Evolutionary conservation across 2,113 vertebrate species (phyloP), one percentile per base, ranked within the genome.

Genomic region (Syngnathus scovelli): DNA sequence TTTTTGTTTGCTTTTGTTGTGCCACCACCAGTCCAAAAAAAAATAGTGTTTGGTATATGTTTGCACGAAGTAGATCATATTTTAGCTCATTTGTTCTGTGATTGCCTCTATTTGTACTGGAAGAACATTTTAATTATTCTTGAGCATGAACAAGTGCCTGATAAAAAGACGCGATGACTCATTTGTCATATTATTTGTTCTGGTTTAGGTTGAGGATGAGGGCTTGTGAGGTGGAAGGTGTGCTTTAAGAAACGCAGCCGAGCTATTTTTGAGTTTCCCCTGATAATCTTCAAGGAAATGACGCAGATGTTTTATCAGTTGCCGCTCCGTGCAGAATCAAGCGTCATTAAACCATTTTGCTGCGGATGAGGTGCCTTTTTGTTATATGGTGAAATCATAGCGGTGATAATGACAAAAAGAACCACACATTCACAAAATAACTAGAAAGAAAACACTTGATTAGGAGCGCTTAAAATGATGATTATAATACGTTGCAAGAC

Each of bases 251-350:
- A 87, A 78, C 23, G 44, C 77, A 68, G 72, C 64, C 70, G 54
- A 77, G 75, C 69, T 78, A 81, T 85, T 84, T 43, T 88, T 77
- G 76, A 83, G 89, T 85, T 79, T 73, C 75, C 27, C 69, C 69
- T 60, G 61, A 69, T 87, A 84, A 86, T 81, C 85, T 88, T 87
- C 70, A 83, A 79, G 78, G 72, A 87, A 83, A 83, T 67, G 61
- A 81, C 73, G 75, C 77, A 64, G 75, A 80, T 70, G 69, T 67
- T 65, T 78, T 69, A 82, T 80, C 78, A 66, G 70, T 75, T 81
- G 71, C 55, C 36, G 76, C 67, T 85, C 80, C 80, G 69, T 78
- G 77, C 73, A 81, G 70, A 81, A 77, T 74, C 74, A 81, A 74
- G 79, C 77, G 71, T 79, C 80, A 69, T 69, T 64, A 83, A 76